These are phyloP conservation scores for Scaptomyza cyrtandrae DNA, from an alignment of 2,888 invertebrate genomes.

Conservation along the genomic window DNA sequence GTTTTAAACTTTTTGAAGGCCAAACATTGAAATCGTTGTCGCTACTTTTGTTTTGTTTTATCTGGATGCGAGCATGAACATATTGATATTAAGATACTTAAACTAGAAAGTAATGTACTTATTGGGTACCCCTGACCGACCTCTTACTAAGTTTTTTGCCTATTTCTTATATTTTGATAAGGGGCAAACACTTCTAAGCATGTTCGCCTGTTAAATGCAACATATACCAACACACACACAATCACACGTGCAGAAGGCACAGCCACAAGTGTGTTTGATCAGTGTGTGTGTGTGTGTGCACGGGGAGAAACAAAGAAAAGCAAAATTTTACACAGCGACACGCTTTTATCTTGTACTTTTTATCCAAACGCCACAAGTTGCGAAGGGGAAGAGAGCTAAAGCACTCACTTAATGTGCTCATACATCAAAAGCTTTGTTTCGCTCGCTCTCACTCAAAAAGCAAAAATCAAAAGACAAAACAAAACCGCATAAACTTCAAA, in stretches of 20 bases:
- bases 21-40: slow-evolving; percentile 61
- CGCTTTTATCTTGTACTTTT: slow-evolving; percentile 42
- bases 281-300: slow-evolving; percentile 12
- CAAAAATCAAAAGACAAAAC: slow-evolving; percentile 11
- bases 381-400: slow-evolving; percentile 28
- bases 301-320: slow-evolving; percentile 38
- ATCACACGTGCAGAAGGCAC: neutral
- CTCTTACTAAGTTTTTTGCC: slow-evolving; percentile 40
- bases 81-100: neutral
- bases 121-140: slow-evolving; percentile 46
- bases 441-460: slow-evolving; percentile 17
- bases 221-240: slow-evolving; percentile 35
- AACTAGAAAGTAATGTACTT: neutral
- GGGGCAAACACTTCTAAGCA: slow-evolving; percentile 22
- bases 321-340: slow-evolving; percentile 35
- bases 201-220: slow-evolving; percentile 65
- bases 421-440: slow-evolving; percentile 64
- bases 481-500: slow-evolving; percentile 58
- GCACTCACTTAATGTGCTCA: slow-evolving; percentile 26
- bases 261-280: slow-evolving; percentile 53
- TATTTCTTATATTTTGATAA: slow-evolving; percentile 6
- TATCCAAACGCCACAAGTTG: slow-evolving; percentile 50
- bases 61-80: neutral
- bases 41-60: slow-evolving; percentile 29
- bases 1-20: slow-evolving; percentile 72